These are phyloP conservation scores for Augiades crinisus DNA, from an alignment of 2,888 invertebrate species.

Conservation along the genomic window DNA sequence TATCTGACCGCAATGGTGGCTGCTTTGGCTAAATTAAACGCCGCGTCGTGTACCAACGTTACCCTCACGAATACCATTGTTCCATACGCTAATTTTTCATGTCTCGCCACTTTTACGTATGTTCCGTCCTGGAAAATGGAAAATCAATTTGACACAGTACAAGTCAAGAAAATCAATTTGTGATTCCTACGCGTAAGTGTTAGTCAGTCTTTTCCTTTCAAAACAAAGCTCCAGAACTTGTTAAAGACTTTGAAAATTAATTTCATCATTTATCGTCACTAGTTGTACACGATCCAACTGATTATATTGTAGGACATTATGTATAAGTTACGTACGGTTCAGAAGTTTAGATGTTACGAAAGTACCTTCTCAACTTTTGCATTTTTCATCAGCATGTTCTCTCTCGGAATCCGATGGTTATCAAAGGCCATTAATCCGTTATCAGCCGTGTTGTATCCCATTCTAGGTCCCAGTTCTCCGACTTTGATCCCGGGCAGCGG, in stretches of 20 bases:
- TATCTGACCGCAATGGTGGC: conserved; percentile 94
- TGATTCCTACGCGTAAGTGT: not conserved
- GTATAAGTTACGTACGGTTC: too few relatives aligned
- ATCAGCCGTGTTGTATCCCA: conserved; percentile 94
- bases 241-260: too few relatives aligned
- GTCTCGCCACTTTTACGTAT: conserved; percentile 87
- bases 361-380: conserved; percentile 84
- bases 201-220: too few relatives aligned
- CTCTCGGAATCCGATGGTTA: conserved; percentile 91
- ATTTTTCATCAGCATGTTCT: conserved; percentile 95
- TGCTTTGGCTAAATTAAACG: conserved; percentile 88
- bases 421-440: conserved; percentile 95
- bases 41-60: conserved; percentile 88
- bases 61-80: conserved; percentile 96
- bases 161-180: too few relatives aligned
- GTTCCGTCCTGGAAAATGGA: conserved; percentile 85
- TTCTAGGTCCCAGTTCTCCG: conserved; percentile 95
- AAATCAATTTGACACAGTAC: too few relatives aligned
- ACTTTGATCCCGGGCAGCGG: conserved; percentile 92
- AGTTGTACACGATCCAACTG: too few relatives aligned
- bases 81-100: conserved; percentile 89
- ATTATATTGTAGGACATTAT: not conserved
- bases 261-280: too few relatives aligned
- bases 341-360: too few relatives aligned
- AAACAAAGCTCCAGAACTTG: too few relatives aligned